Evolutionary conservation across 2,888 invertebrate genomes (phyloP), one percentile per base, ranked within the genome.

Genomic region (Ennomos quercinarius): DNA sequence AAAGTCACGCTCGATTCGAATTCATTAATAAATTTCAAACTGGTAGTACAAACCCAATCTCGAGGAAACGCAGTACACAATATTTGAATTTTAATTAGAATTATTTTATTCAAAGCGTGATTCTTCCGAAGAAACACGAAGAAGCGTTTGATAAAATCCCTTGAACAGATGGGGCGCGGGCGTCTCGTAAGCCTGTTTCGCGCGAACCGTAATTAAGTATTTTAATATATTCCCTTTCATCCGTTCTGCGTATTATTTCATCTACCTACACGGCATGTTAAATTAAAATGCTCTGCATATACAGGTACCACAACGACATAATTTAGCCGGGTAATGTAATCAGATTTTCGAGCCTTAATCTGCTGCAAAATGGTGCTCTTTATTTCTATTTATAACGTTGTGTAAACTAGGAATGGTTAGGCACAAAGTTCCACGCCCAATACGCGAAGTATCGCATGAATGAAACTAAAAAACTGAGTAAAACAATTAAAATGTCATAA

Each of bases 401-500:
- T 27, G 11, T 13, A 6, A 8, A 35, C 17, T 12, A 42, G 51
- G 67, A 67, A 67, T 66, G 63, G 38, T 60, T 57, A 57, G 59
- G 64, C 27, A 59, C 56, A 75, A 73, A 71, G 64, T 70, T 73
- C 70, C 66, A 66, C 70, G 70, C 75, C 72, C 67, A 75, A 75
- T 71, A 66, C 73, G 67, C 73, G 70, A 75, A 78, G 75, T 75
- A 74, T 74, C 11, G 71, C 70, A 72, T 73, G 76, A 74, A 73
- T 74, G 68, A 59, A 71, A 71, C 72, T 75, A 76, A 82, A 27
- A 83, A 78, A 76, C 67, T 67, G 71, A 65, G 64, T 81, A 74
- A 83, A 84, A 81, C 84, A 85, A 90, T 91, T 91, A 90, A 89
- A 89, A 78, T 75, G 75, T 70, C 78, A 79, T 91, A 87, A 91